Conservation (phyloP, 2,113 vertebrate genomes). For the Pachyramphus minor region DNA sequence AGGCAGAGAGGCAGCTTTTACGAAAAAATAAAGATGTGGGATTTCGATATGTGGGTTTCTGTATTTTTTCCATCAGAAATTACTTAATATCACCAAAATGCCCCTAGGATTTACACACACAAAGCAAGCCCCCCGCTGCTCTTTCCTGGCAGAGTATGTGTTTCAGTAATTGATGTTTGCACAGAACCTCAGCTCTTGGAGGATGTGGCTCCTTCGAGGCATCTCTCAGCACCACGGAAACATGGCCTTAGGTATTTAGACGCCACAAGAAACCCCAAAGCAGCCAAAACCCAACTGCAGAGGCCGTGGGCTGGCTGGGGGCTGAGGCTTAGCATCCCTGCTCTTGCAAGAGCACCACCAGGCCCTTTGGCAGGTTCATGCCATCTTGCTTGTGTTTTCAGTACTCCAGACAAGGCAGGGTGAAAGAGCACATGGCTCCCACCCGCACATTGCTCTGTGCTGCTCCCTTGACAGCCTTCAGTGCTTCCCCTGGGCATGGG, state of each 20-base stretch:
- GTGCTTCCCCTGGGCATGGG: neutral
- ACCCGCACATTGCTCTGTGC: fast-evolving
- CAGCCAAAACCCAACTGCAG: neutral
- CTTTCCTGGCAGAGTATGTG: neutral
- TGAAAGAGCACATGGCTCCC: fast-evolving
- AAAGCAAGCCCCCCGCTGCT: neutral
- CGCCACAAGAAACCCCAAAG: neutral
- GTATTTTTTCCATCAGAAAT: neutral
- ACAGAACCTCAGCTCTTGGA: conserved; percentile 2
- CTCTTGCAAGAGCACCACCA: neutral
- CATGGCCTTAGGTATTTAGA: neutral
- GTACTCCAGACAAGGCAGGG: fast-evolving
- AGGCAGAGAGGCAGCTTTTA: conserved; percentile 49
- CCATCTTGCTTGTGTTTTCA: neutral
- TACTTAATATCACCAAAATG: neutral
- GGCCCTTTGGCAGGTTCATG: fast-evolving
- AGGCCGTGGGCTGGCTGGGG: neutral
- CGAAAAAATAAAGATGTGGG: neutral
- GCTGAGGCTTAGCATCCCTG: neutral
- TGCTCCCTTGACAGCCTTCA: fast-evolving
- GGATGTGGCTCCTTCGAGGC: neutral
- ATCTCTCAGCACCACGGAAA: neutral
- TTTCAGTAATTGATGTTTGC: neutral
- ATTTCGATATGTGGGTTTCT: neutral
- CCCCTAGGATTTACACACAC: neutral